Evolutionary conservation across 1,140 invertebrate genomes (phyloP).

Genomic region (Kradibia gibbosae): DNA sequence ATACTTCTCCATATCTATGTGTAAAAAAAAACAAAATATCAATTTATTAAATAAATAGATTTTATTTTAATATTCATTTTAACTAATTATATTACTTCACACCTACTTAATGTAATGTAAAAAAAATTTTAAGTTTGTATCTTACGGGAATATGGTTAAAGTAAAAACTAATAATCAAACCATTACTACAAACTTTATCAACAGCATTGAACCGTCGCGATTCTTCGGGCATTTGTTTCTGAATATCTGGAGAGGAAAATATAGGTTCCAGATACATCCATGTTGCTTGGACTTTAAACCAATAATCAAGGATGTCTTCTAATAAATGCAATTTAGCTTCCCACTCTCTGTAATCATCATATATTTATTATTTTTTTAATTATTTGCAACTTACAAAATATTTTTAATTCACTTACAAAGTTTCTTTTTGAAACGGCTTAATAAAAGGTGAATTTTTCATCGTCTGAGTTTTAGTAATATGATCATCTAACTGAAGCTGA

Average conservation of each 20-base stretch:
- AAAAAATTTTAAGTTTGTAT: constrained; percentile 4
- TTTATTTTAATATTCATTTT: no score
- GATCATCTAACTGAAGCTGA: constrained; percentile 95
- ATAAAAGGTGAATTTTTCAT: constrained; percentile 98
- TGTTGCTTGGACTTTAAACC: constrained; percentile 95
- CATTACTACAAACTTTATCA: constrained; percentile 84
- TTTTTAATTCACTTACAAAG: constrained; percentile 76
- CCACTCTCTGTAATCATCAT: constrained; percentile 77
- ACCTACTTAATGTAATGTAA: no score
- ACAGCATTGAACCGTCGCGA: constrained; percentile 92
- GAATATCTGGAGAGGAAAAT: constrained; percentile 98
- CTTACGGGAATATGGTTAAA: neutral
- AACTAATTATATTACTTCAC: no score
- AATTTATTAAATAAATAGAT: no score
- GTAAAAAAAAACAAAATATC: neutral
- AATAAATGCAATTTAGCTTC: constrained; percentile 83
- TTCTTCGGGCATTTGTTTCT: constrained; percentile 94
- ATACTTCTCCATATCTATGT: constrained; percentile 90
- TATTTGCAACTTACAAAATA: neutral
- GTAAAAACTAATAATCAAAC: neutral
- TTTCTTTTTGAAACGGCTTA: constrained; percentile 91
- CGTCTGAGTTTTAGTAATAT: constrained; percentile 96
- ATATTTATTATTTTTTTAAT: neutral
- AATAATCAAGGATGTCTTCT: constrained; percentile 96
- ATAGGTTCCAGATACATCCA: constrained; percentile 99